Conservation (phyloP, 2,113 vertebrate genomes). For the Pelodiscus sinensis region DNA sequence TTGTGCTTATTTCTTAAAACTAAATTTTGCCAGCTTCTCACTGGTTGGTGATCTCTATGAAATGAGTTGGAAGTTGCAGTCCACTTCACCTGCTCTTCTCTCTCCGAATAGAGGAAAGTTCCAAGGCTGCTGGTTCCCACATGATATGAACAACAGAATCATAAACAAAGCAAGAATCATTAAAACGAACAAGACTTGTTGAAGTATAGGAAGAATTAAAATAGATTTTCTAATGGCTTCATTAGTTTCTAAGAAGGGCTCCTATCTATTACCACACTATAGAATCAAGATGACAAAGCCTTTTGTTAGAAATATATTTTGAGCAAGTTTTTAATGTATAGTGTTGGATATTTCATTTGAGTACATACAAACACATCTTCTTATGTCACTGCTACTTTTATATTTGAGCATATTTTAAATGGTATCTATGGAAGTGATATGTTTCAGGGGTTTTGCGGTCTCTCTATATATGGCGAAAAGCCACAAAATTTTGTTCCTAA, state of each 20-base stretch:
- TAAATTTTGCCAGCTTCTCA: background rate
- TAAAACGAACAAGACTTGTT: too few relatives aligned
- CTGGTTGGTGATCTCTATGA: background rate
- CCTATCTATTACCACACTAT: background rate
- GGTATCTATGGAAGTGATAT: background rate
- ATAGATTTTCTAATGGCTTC: background rate
- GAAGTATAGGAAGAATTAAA: too few relatives aligned
- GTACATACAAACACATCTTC: background rate
- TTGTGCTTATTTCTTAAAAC: background rate
- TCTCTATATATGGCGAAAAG: background rate
- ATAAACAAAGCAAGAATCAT: background rate
- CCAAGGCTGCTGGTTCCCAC: background rate
- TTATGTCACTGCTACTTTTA: background rate
- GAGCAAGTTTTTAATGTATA: background rate
- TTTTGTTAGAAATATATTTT: background rate
- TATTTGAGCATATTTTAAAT: background rate
- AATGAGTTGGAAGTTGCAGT: background rate
- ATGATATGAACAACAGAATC: background rate
- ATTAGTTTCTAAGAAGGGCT: too few relatives aligned
- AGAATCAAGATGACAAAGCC: background rate
- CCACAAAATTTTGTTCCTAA: background rate
- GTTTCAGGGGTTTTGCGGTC: background rate
- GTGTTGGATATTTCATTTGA: background rate
- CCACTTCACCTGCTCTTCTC: background rate
- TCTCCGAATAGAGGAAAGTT: background rate